phyloP scores from a whole-genome alignment of 1,140 invertebrate species.

The Bombyx mori region ASM3026992v2 NC_085117.1:19614001-19614500 shows the following conservation, averaged over 20 bases:
- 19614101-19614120: not conserved
- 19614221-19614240: not conserved
- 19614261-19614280: constrained; percentile 2
- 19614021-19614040: constrained; percentile 1
- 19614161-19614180: constrained; percentile 1
- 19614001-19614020: not conserved
- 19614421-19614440: not conserved
- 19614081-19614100: not conserved
- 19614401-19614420: not conserved
- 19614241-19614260: not conserved
- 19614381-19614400: not conserved
- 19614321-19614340: constrained; percentile 2
- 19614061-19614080: not conserved
- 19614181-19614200: constrained; percentile 2
- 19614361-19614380: not conserved
- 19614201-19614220: not conserved
- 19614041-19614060: constrained; percentile 1
- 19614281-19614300: constrained; percentile 2
- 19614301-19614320: constrained; percentile 3
- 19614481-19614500: not conserved
- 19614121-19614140: constrained; percentile 1
- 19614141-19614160: not conserved
- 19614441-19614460: not conserved
- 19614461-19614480: not conserved
- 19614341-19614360: not conserved